Percentiles rank a stretch among this genome's conserved stretches.
phyloP scores from a whole-genome alignment of 1,140 invertebrate species.

The Camponotus vicinus region DNA sequence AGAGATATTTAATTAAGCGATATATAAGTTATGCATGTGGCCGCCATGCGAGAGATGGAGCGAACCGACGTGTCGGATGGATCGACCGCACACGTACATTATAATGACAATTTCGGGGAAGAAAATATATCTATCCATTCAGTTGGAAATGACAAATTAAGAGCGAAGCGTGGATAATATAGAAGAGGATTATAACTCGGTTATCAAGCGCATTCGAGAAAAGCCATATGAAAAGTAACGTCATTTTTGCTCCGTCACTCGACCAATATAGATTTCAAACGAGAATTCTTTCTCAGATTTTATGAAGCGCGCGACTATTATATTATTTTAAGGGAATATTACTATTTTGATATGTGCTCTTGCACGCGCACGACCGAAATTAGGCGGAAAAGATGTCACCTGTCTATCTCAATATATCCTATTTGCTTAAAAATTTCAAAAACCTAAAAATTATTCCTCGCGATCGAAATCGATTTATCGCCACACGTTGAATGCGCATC shows the following conservation, averaged over 20 bases:
- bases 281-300: slow-evolving; percentile 19
- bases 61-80: slow-evolving; percentile 7
- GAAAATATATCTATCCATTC: slow-evolving; percentile 59
- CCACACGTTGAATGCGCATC: background rate
- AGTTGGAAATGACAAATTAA: slow-evolving; percentile 52
- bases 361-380: background rate
- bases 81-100: slow-evolving; percentile 12
- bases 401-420: background rate
- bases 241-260: background rate
- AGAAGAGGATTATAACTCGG: slow-evolving; percentile 30
- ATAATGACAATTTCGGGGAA: slow-evolving; percentile 28
- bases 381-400: background rate
- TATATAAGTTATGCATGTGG: slow-evolving; percentile 47
- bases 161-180: slow-evolving; percentile 31
- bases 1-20: slow-evolving; percentile 57
- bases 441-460: background rate
- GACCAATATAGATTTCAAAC: slow-evolving; percentile 20
- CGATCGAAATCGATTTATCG: background rate
- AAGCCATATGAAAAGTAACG: slow-evolving; percentile 20
- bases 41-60: slow-evolving; percentile 37
- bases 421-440: background rate
- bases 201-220: slow-evolving; percentile 28
- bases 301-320: background rate
- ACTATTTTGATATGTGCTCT: slow-evolving; percentile 8
- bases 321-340: slow-evolving; percentile 30